Evolutionary conservation across 92 coral and sea anemone genomes (phyloP).

Genomic region (Muricea muricata): DNA sequence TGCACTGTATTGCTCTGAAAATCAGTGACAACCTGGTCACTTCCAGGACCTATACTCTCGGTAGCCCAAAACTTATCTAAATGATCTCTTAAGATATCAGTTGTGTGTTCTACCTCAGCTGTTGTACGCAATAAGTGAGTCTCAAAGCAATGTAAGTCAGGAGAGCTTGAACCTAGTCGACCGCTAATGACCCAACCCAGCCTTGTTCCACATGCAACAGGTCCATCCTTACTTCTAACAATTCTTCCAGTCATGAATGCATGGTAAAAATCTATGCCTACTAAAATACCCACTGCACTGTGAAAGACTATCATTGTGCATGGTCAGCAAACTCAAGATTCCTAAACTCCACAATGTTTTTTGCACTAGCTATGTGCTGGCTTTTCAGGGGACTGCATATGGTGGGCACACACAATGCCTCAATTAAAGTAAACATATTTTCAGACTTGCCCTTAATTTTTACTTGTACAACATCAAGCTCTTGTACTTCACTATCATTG

Average conservation of each 20-base stretch:
- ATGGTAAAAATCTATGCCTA: slow-evolving; percentile 15
- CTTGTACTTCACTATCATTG: background rate
- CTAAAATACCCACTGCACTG: background rate
- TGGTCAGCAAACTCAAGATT: slow-evolving; percentile 3
- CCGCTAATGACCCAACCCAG: slow-evolving; percentile 33
- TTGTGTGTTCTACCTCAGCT: background rate
- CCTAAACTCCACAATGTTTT: background rate
- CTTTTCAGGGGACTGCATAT: slow-evolving; percentile 13
- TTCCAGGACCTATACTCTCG: background rate
- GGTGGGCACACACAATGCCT: slow-evolving; percentile 23
- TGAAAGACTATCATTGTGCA: background rate
- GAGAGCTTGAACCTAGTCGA: background rate
- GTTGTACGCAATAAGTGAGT: slow-evolving; percentile 16
- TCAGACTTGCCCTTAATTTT: background rate
- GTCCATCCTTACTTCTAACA: background rate
- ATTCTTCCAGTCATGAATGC: background rate
- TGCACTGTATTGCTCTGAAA: slow-evolving; percentile 6
- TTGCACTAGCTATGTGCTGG: background rate
- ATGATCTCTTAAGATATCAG: background rate
- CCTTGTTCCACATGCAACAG: slow-evolving; percentile 7
- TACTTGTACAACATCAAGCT: slow-evolving; percentile 1
- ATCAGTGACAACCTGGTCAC: background rate
- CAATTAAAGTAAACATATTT: background rate
- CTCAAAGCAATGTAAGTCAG: slow-evolving; percentile 15
- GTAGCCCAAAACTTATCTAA: slow-evolving; percentile 6